Percentiles rank a stretch among this genome's conserved stretches.
These are phyloP conservation scores for Nestor notabilis DNA, from an alignment of 2,113 vertebrate genomes.

Conservation along the genomic window DNA sequence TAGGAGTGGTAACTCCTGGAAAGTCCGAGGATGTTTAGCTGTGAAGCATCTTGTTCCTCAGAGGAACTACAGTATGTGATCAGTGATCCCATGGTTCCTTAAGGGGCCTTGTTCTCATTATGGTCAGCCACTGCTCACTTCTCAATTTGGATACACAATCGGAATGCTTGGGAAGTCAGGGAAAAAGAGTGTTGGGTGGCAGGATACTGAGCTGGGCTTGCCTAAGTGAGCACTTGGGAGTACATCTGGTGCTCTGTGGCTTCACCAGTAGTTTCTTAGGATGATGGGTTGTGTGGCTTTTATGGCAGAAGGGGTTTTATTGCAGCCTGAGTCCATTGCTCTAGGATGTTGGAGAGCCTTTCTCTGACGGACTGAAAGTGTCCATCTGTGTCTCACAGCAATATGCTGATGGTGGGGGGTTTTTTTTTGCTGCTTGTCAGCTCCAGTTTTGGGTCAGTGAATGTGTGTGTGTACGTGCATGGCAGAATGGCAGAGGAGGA, in stretches of 20 bases:
- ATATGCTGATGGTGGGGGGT: rapidly evolving
- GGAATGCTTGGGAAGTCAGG: neutral
- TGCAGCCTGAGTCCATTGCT: neutral
- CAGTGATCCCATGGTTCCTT: neutral
- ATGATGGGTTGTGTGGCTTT: neutral
- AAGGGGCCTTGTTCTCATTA: neutral
- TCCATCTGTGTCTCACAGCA: neutral
- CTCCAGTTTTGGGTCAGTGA: neutral
- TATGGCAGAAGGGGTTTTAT: neutral
- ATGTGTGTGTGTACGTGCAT: rapidly evolving
- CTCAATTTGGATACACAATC: neutral
- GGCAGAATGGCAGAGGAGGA: neutral
- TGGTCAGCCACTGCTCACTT: neutral
- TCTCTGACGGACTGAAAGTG: neutral
- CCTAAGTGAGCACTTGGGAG: neutral
- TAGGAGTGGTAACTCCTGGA: neutral
- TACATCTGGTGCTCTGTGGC: neutral
- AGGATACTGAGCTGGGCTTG: neutral
- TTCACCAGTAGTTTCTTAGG: neutral
- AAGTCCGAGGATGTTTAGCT: neutral
- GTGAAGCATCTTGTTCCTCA: neutral
- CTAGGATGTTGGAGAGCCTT: neutral
- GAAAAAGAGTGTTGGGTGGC: neutral
- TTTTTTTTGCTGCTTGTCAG: neutral
- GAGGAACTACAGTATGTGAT: neutral